phyloP scores from a whole-genome alignment of 2,888 invertebrate genomes.

The Drosophila maculinotata region DNA sequence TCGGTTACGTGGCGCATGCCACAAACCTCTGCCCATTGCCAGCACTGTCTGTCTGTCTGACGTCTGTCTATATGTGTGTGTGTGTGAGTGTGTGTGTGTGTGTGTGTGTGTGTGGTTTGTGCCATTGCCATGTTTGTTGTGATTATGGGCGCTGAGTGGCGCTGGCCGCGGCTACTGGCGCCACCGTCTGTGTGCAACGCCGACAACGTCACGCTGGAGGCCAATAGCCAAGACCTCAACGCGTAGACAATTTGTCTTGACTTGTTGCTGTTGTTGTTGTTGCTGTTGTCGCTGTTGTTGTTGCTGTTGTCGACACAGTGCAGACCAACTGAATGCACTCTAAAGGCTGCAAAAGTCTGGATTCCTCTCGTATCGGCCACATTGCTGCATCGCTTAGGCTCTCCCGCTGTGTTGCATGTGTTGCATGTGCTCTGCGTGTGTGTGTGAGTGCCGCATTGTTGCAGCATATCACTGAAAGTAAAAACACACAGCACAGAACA shows the following conservation, averaged over 20 bases:
- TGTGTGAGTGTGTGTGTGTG: conserved; percentile 7
- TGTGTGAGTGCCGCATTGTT: conserved; percentile 38
- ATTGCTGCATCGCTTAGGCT: conserved; percentile 45
- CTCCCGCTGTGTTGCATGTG: conserved; percentile 48
- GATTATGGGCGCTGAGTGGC: conserved; percentile 67
- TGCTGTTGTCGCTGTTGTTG: conserved; percentile 8
- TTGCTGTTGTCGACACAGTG: conserved; percentile 1
- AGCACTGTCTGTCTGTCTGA: conserved; percentile 4
- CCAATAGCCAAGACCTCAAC: conserved; percentile 79
- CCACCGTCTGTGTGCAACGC: conserved; percentile 53
- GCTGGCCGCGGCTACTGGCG: conserved; percentile 67
- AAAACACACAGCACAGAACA: no score
- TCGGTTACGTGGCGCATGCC: conserved; percentile 75
- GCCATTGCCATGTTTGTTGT: conserved; percentile 59
- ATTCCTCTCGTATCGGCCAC: conserved; percentile 42
- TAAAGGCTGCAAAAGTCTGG: conserved; percentile 7
- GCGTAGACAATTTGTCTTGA: conserved; percentile 78
- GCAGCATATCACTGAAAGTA: conserved; percentile 46
- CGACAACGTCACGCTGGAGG: conserved; percentile 72
- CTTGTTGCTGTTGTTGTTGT: conserved; percentile 33
- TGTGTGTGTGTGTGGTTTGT: conserved; percentile 50
- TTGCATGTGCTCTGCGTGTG: conserved; percentile 6
- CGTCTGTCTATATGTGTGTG: neutral
- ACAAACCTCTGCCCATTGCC: conserved; percentile 60
- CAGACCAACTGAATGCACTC: conserved; percentile 55